A percentile compares a stretch with the other conserved stretches of the same genome.
phyloP scores from a whole-genome alignment of 1,140 invertebrate species.

The Magallana angulata region DNA sequence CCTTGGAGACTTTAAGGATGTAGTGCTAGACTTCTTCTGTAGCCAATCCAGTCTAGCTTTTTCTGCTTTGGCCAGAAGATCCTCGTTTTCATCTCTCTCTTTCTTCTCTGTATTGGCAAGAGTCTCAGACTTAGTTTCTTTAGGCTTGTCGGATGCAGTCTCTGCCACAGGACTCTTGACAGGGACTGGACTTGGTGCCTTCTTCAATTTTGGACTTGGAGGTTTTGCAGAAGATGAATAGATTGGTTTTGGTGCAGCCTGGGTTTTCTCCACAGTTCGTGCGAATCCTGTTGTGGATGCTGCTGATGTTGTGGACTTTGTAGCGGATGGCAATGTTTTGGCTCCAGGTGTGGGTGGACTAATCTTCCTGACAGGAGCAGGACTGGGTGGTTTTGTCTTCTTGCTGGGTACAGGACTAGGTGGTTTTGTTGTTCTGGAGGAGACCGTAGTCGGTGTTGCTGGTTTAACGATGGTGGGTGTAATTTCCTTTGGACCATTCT shows the following conservation, averaged over 20 bases:
- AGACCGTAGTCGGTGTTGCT: slow-evolving; percentile 38
- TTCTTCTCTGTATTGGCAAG: slow-evolving; percentile 17
- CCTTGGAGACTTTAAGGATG: slow-evolving; percentile 51
- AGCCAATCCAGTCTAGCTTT: slow-evolving; percentile 73
- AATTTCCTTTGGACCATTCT: slow-evolving; percentile 38
- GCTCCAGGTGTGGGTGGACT: neutral
- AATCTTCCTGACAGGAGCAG: neutral
- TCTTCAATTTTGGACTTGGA: slow-evolving; percentile 36
- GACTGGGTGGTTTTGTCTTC: slow-evolving; percentile 48
- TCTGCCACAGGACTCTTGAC: neutral
- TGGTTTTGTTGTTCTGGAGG: slow-evolving; percentile 36
- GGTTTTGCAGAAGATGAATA: neutral
- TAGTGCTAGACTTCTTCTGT: slow-evolving; percentile 62
- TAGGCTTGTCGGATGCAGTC: slow-evolving; percentile 20
- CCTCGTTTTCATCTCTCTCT: slow-evolving; percentile 28
- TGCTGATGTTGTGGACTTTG: slow-evolving; percentile 23
- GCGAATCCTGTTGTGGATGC: neutral
- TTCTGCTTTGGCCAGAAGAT: slow-evolving; percentile 74
- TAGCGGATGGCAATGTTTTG: neutral
- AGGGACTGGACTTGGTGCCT: neutral
- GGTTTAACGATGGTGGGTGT: neutral
- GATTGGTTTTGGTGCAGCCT: slow-evolving; percentile 28
- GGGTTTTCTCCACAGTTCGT: slow-evolving; percentile 9
- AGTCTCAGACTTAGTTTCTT: neutral
- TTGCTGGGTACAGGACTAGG: slow-evolving; percentile 5